Evolutionary conservation across 2,113 vertebrate species (phyloP).

Genomic region (Indicator indicator): DNA sequence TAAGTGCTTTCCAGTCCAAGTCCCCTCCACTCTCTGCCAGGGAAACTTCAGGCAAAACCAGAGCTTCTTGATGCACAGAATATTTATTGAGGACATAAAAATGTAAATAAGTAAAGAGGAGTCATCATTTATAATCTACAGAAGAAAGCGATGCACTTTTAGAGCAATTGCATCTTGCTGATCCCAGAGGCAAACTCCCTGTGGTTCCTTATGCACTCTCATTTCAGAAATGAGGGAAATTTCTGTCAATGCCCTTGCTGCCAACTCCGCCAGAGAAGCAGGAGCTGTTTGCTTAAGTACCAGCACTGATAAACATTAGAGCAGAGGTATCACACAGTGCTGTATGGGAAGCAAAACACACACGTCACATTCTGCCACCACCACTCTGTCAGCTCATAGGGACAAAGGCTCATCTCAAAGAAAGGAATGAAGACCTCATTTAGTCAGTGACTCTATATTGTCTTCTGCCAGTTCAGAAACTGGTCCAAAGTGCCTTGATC

Average conservation of each 20-base stretch:
- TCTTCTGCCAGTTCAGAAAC: background rate
- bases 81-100: conserved; percentile 20
- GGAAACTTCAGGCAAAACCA: background rate
- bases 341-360: background rate
- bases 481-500: background rate
- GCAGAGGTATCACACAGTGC: background rate
- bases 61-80: background rate
- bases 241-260: background rate
- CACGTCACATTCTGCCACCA: background rate
- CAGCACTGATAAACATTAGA: background rate
- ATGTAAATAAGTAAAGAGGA: background rate
- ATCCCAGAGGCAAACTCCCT: background rate
- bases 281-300: background rate
- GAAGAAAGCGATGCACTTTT: background rate
- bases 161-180: background rate
- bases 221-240: background rate
- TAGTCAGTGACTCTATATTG: background rate
- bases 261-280: background rate
- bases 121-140: background rate
- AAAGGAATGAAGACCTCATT: background rate
- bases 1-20: background rate
- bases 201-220: background rate
- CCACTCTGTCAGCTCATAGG: background rate
- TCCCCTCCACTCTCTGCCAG: background rate
- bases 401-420: background rate